Base-by-base conservation (phyloP, 2,888 invertebrate species). In the Euclidia mi region DNA sequence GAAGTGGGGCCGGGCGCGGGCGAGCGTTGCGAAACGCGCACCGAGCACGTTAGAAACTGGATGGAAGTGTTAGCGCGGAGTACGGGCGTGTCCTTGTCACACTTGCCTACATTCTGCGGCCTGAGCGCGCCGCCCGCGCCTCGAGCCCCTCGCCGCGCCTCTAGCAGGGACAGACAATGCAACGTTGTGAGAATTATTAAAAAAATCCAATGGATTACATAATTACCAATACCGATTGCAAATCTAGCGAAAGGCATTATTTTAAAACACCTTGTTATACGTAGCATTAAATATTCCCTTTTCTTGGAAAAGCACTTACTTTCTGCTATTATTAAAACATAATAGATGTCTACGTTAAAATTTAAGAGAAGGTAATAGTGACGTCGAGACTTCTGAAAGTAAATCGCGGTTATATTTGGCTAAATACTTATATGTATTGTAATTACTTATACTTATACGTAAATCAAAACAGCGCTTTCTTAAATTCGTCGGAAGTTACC, bases 61-160 rank as follows among this genome's bases (percentile, higher is more conserved):
- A 92, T 94, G 93, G 94, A 92, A 93, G 91, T 92, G 90, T 89
- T 92, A 88, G 90, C 88, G 87, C 89, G 86, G 86, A 88, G 93
- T 93, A 92, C 94, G 91, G 92, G 94, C 91, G 92, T 93, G 94
- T 93, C 94, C 94, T 94, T 94, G 94, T 94, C 94, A 94, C 93
- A 93, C 88, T 94, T 94, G 94, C 94, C 94, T 93, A 94, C 94
- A 94, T 94, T 94, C 91, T 90, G 87, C 83, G 86, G 87, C 89
- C 83, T 81, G 83, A 87, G 84, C 82, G 81, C 87, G 78, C 87
- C 87, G 83, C 89, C 85, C 88, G 80, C 88, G 66, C 87, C 80
- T 73, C 79, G 61, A 67, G 56, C 81, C 73, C 84, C 81, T 75
- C 77, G 69, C 80, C 82, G 73, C 79, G 71, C 83, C 86, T 79